Evolutionary conservation across 2,797 vertebrate species (phyloP), one percentile per base, ranked within the genome.

Genomic region (Cossypha dichroa): DNA sequence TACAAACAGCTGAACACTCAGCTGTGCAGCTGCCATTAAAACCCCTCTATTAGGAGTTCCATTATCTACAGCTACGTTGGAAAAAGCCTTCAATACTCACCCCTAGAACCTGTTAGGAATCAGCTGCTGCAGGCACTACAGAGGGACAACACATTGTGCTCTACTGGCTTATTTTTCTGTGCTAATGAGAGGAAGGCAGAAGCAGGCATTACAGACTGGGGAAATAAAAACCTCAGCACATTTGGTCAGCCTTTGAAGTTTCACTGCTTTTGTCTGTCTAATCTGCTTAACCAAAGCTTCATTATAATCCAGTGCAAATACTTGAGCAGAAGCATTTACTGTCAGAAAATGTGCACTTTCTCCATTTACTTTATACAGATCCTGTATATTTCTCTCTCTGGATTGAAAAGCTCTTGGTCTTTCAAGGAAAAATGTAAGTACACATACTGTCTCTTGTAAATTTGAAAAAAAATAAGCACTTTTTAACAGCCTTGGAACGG

Each of bases 281-380:
- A 98, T 98, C 98, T 98, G 97, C 97, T 98, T 98, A 98, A 54
- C 20, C 56, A 85, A 95, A 96, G 96, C 83, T 88, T 80, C 68
- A 46, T 91, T 76, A 92, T 97, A 98, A 98, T 97, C 96, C 95
- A 49, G 58, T 55, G 76, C 97, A 97, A 97, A 98, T 69, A 93
- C 80, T 76, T 67, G 86, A 97, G 94, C 54, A 94, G 76, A 74
- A 85, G 75, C 62, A 87, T 66, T 73, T 68, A 18, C 59, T 76
- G 48, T 28, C 74, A 63, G 66, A 97, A 96, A 97, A 92, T 5
- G 9, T 73, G 34, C 17, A 63, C 54, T 67, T 46, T 68, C 25
- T 41, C 25, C 68, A 68, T 40, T 82, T 78, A 55, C 11, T 85
- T 69, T 23, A 45, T 38, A 75, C 10, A 59, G 19, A 36, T 69